Base-by-base conservation (phyloP, 2,888 invertebrate genomes). In the Acanthosepion esculentum region DNA sequence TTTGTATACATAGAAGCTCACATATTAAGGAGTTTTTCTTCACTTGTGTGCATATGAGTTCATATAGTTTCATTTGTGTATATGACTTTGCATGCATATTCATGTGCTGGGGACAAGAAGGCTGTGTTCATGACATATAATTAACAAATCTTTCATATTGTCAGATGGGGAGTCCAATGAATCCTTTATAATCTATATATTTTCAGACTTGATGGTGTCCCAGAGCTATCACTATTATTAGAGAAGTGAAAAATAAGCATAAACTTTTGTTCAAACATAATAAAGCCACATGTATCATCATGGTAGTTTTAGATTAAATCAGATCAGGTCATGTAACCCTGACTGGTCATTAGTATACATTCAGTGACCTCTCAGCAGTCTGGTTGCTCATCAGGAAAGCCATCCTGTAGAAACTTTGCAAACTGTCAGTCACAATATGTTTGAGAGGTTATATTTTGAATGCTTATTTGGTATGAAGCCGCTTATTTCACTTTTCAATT, bases 121-220 rank as follows among this genome's bases (percentile, higher is more conserved):
- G 78, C n/a, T 78, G 78, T 78, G 78, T 78, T 78, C 15, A 5
- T 78, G 78, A 78, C 78, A 78, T 12, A n/a, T 33, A 78, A 78
- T 78, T 78, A 78, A 78, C 78, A n/a, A 78, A 78, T 33, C 78
- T 78, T 78, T 78, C 78, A 78, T n/a, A 78, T n/a, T n/a, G 15
- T 78, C 18, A n/a, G n/a, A 78, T 33, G 78, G 78, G n/a, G n/a
- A 33, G 78, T 15, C n/a, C n/a, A 78, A 78, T 78, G 78, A n/a
- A 78, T 78, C n/a, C 78, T 78, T n/a, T 33, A 78, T 78, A 78
- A 78, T 78, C 78, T 33, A 59, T 59, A 23, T 59, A 59, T 59
- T 59, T 59, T 59, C n/a, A 78, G 78, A 78, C 78, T 78, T n/a
- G n/a, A 78, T n/a, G 78, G n/a, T 78, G 78, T 78, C n/a, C 33